Percentiles rank a stretch among this genome's conserved stretches.
These are phyloP conservation scores for Epicampocera succincta DNA, from an alignment of 2,888 invertebrate genomes.

Conservation along the genomic window DNA sequence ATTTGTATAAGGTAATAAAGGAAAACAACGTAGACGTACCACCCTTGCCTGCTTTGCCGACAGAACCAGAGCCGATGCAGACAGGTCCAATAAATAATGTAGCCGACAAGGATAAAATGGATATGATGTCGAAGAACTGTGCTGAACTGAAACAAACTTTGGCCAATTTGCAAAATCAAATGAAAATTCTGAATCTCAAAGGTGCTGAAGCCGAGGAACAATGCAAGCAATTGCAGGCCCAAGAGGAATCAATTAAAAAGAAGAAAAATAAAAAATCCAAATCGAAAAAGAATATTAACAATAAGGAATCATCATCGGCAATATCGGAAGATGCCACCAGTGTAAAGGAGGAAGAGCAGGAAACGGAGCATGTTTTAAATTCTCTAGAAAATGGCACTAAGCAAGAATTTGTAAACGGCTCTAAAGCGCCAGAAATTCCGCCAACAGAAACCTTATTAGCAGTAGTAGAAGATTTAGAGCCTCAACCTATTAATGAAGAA, in stretches of 20 bases:
- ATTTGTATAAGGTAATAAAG: slow-evolving; percentile 82
- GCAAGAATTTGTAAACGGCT: neutral
- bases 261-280: slow-evolving; percentile 67
- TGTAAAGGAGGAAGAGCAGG: slow-evolving; percentile 39
- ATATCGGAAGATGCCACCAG: slow-evolving; percentile 62
- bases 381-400: slow-evolving; percentile 2
- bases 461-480: neutral
- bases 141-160: slow-evolving; percentile 84
- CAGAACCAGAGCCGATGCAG: slow-evolving; percentile 80
- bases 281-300: slow-evolving; percentile 52
- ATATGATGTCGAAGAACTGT: slow-evolving; percentile 85
- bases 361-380: slow-evolving; percentile 7
- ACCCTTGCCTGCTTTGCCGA: slow-evolving; percentile 81
- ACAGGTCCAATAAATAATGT: slow-evolving; percentile 70
- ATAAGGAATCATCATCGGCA: slow-evolving; percentile 54
- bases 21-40: slow-evolving; percentile 85
- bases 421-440: neutral
- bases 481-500: neutral
- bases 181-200: slow-evolving; percentile 79
- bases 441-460: neutral
- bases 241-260: slow-evolving; percentile 70
- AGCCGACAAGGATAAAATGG: slow-evolving; percentile 82
- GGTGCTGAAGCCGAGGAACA: slow-evolving; percentile 66
- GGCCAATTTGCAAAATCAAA: slow-evolving; percentile 84
- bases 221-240: slow-evolving; percentile 63